Conservation (phyloP, 1,140 invertebrate genomes). For the Zaprionus ornatus region DNA sequence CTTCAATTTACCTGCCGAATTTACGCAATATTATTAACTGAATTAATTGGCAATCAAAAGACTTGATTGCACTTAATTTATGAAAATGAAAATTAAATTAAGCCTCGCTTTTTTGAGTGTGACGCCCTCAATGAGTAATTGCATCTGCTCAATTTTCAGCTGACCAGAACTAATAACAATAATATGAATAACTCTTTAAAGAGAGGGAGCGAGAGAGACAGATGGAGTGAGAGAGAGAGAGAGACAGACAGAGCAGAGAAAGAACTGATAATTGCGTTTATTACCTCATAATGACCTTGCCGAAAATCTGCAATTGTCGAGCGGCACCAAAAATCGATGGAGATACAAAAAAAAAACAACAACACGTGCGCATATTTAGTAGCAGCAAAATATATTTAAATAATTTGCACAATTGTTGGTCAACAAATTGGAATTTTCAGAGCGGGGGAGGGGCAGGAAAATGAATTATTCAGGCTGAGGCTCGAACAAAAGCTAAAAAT, state of each 20-base stretch:
- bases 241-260: neutral
- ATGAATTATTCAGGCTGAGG: constrained; percentile 61
- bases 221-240: neutral
- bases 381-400: constrained; percentile 14
- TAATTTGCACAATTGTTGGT: constrained; percentile 19
- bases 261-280: constrained; percentile 14
- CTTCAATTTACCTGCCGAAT: neutral
- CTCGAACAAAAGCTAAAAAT: constrained; percentile 68
- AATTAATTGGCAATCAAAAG: constrained; percentile 13
- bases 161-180: constrained; percentile 25
- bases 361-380: neutral
- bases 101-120: neutral
- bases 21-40: neutral
- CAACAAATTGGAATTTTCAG: constrained; percentile 29
- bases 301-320: constrained; percentile 35
- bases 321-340: neutral
- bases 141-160: constrained; percentile 6
- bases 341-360: neutral
- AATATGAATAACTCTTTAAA: constrained; percentile 12
- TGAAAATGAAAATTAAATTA: constrained; percentile 22
- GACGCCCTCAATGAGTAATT: constrained; percentile 6
- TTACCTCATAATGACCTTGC: constrained; percentile 43
- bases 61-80: constrained; percentile 16
- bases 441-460: constrained; percentile 9
- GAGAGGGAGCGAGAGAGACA: neutral